These are phyloP conservation scores for Phoenicopterus ruber DNA, from an alignment of 2,113 vertebrate genomes.

Conservation along the genomic window DNA sequence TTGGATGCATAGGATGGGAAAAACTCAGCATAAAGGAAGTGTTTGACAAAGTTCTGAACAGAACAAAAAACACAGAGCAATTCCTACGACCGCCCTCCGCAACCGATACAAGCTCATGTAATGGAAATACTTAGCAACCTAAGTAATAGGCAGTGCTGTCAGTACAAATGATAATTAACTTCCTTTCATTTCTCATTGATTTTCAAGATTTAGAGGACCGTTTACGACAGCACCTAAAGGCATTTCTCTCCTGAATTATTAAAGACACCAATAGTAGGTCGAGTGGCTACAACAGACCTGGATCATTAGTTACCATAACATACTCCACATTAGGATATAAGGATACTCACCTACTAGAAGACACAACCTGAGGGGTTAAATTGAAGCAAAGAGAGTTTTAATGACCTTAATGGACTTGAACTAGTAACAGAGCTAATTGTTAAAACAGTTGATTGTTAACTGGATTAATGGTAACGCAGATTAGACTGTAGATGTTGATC, in stretches of 20 bases:
- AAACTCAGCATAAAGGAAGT: not conserved
- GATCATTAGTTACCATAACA: not conserved
- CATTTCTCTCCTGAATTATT: slow-evolving; percentile 6
- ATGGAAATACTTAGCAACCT: not conserved
- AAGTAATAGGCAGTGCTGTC: slow-evolving; percentile 11
- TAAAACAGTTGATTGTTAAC: not conserved
- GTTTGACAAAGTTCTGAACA: not conserved
- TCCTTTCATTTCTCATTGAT: slow-evolving; percentile 24
- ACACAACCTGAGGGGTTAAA: not conserved
- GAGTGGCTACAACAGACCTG: not conserved
- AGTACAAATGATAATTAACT: slow-evolving; percentile 8
- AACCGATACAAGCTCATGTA: not conserved
- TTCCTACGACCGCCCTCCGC: not conserved
- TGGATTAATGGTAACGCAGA: not conserved
- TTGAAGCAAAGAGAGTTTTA: not conserved
- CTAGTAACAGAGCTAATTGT: not conserved
- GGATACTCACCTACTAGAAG: not conserved
- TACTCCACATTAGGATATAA: not conserved
- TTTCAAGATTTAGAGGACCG: slow-evolving; percentile 1
- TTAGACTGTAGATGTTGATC: not conserved
- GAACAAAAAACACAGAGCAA: not conserved
- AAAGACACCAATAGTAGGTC: not conserved
- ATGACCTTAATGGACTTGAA: not conserved
- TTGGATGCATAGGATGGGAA: not conserved
- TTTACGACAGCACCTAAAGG: not conserved